Base-by-base conservation (phyloP, 2,888 invertebrate genomes). In the Pammene aurita region DNA sequence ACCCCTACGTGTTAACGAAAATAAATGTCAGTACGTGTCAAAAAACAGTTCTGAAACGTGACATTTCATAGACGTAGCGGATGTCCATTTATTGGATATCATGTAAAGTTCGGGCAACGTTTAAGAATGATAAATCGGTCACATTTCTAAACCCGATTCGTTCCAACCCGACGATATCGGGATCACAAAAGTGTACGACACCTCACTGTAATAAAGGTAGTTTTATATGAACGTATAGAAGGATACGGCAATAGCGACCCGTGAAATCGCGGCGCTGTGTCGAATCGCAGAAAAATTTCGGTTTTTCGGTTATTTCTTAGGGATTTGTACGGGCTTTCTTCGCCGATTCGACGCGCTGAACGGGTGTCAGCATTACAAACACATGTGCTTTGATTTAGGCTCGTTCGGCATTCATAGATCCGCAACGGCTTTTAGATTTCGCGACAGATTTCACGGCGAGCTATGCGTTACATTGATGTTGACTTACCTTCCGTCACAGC, bases 281-380 rank as follows among this genome's bases (percentile, higher is more conserved):
- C 93, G 90, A 93, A 93, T 93, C 83, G 91, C 92, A 88, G 92
- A 91, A 93, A 92, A 91, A 92, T 93, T 90, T 89, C 89, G 93
- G 93, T 93, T 93, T 92, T 90, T 92, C 93, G 93, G 92, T 93
- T 90, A 90, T 92, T 93, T 93, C 93, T 93, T 91, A 88, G 80
- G 86, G 89, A 93, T 93, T 93, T 92, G 88, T 88, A 93, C 91
- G 92, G 92, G 84, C 90, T 93, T 93, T 93, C 93, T 93, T 90
- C 92, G 84, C 73, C 77, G 81, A 93, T 93, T 93, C 82, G 92
- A 80, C 76, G 73, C 88, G 92, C 87, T 87, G 84, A 85, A 92
- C 91, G 91, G 90, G 86, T 90, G 91, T 92, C 87, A 90, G 90
- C 72, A 88, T 89, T 86, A 88, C 91, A 90, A 91, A 92, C 92